These are phyloP conservation scores for Callopanchax toddi DNA, from an alignment of 2,113 vertebrate genomes.

Conservation along the genomic window DNA sequence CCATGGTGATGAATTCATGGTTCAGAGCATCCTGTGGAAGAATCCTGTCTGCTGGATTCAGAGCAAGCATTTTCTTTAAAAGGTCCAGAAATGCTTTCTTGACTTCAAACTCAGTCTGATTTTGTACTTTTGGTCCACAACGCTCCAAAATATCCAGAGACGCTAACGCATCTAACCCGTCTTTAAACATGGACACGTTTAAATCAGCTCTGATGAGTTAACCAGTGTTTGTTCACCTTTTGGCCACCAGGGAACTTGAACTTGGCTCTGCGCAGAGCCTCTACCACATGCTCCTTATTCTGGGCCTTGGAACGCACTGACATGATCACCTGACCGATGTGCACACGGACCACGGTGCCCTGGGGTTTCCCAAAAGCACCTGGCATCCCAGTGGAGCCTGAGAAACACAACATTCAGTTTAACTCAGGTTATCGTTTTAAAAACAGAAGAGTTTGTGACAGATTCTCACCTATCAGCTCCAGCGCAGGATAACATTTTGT, in stretches of 20 bases:
- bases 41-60: too few relatives aligned
- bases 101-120: too few relatives aligned
- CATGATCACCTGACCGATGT: slow-evolving; percentile 95
- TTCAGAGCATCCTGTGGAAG: too few relatives aligned
- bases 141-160: too few relatives aligned
- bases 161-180: too few relatives aligned
- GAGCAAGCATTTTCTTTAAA: too few relatives aligned
- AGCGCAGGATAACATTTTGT: slow-evolving; percentile 96
- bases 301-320: slow-evolving; percentile 89
- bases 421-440: too few relatives aligned
- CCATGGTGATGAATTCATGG: too few relatives aligned
- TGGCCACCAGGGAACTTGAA: slow-evolving; percentile 93
- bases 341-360: slow-evolving; percentile 89
- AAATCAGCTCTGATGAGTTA: background rate
- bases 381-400: slow-evolving; percentile 91
- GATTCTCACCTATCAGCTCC: slow-evolving; percentile 88
- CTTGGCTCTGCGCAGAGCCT: slow-evolving; percentile 90
- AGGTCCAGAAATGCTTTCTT: too few relatives aligned
- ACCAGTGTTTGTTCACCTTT: slow-evolving; percentile 79
- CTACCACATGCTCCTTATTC: slow-evolving; percentile 92
- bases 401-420: background rate
- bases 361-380: slow-evolving; percentile 92
- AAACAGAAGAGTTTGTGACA: too few relatives aligned
- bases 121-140: too few relatives aligned
- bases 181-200: slow-evolving; percentile 43